A percentile compares a stretch with the other conserved stretches of the same genome.
These are phyloP conservation scores for Neomonachus schauinslandi DNA, from an alignment of 2,113 vertebrate species.

Conservation along the genomic window DNA sequence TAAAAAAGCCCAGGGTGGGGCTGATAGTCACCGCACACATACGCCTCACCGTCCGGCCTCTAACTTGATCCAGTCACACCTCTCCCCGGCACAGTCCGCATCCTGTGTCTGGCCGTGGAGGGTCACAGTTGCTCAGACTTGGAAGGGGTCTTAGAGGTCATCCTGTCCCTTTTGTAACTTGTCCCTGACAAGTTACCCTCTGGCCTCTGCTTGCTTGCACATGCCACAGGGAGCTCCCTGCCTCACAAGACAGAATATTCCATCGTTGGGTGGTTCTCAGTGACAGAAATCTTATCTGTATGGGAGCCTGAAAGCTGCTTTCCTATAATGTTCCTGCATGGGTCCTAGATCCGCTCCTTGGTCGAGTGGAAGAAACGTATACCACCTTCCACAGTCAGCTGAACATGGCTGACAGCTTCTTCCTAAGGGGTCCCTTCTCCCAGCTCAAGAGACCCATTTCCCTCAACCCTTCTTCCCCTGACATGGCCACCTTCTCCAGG, in stretches of 20 bases:
- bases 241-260: background rate
- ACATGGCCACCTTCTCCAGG: background rate
- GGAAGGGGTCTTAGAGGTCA: constrained; percentile 63
- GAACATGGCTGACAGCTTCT: background rate
- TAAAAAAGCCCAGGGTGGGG: background rate
- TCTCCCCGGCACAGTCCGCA: background rate
- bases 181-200: background rate
- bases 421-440: background rate
- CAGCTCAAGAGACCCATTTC: background rate
- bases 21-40: accelerated
- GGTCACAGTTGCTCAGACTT: constrained; percentile 56
- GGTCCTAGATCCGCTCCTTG: background rate
- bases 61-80: background rate
- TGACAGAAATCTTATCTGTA: background rate
- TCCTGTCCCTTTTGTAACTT: background rate
- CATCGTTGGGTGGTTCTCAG: background rate
- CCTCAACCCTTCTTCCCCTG: background rate
- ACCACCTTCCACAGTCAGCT: background rate
- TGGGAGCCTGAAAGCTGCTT: background rate
- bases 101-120: constrained; percentile 20
- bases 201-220: background rate
- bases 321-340: accelerated
- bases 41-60: background rate
- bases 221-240: background rate
- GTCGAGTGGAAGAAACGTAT: background rate